These are phyloP conservation scores for Halocynthia roretzi DNA, from an alignment of 23 tunicate genomes.

Conservation along the genomic window DNA sequence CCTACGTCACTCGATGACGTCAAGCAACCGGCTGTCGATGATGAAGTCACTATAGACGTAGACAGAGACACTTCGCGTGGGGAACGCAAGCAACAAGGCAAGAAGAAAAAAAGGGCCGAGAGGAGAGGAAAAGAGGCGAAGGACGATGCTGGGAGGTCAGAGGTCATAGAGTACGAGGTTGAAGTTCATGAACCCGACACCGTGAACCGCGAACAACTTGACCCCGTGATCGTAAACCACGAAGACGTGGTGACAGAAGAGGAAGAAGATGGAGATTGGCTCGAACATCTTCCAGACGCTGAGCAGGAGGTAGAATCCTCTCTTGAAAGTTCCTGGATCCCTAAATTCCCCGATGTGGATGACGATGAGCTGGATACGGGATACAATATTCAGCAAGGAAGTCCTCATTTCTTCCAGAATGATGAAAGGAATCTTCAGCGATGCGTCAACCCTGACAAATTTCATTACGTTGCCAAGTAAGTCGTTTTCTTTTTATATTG, in stretches of 20 bases:
- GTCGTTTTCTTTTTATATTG: not conserved
- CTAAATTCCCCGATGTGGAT: not conserved
- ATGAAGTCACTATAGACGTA: no score
- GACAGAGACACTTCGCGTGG: no score
- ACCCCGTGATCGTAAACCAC: not conserved
- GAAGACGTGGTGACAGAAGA: constrained; percentile 9
- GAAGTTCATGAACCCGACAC: no score
- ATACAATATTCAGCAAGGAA: not conserved
- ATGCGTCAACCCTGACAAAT: constrained; percentile 48
- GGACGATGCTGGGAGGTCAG: no score
- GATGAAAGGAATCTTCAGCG: not conserved
- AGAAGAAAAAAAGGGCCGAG: no score
- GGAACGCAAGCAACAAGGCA: no score
- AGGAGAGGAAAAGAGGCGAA: no score
- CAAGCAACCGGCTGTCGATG: no score
- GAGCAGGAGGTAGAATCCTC: not conserved
- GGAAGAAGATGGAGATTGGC: constrained; percentile 6
- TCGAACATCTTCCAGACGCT: not conserved
- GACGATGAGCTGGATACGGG: constrained; percentile 1
- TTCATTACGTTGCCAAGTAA: constrained; percentile 40
- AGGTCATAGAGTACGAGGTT: no score
- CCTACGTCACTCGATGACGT: no score
- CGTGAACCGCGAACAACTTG: no score
- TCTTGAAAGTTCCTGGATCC: not conserved
- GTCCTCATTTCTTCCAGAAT: not conserved